phyloP scores from a whole-genome alignment of 2,113 vertebrate genomes.

The Fulica atra region DNA sequence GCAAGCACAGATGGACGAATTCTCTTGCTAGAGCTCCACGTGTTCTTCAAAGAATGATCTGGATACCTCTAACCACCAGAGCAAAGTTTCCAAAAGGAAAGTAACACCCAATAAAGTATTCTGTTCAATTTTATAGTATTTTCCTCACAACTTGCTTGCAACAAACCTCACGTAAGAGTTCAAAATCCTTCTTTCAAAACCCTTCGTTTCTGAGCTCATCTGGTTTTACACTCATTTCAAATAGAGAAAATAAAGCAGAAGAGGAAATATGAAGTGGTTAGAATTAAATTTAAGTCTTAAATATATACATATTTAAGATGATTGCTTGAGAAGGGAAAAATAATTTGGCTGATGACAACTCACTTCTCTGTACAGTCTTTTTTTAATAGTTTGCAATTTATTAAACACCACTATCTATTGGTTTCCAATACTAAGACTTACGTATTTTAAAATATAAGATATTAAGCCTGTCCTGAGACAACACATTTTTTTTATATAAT shows the following conservation, averaged over 20 bases:
- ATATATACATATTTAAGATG: not conserved
- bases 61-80: not conserved
- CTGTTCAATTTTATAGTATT: not conserved
- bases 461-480: not conserved
- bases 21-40: not conserved
- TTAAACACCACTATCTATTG: not conserved
- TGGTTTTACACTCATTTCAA: not conserved
- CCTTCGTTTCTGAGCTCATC: not conserved
- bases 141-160: not conserved
- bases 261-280: not conserved
- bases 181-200: not conserved
- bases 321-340: not conserved
- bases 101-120: not conserved
- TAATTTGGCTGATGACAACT: not conserved
- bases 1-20: not conserved
- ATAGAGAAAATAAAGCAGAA: not conserved
- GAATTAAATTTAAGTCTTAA: not conserved
- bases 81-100: not conserved
- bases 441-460: not conserved
- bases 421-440: not conserved
- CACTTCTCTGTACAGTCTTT: not conserved
- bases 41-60: not conserved
- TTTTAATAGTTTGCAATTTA: not conserved
- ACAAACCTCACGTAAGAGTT: not conserved
- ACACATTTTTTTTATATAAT: not conserved